These are phyloP conservation scores for Hirtodrosophila alboralis DNA, from an alignment of 2,888 invertebrate genomes.

Conservation along the genomic window DNA sequence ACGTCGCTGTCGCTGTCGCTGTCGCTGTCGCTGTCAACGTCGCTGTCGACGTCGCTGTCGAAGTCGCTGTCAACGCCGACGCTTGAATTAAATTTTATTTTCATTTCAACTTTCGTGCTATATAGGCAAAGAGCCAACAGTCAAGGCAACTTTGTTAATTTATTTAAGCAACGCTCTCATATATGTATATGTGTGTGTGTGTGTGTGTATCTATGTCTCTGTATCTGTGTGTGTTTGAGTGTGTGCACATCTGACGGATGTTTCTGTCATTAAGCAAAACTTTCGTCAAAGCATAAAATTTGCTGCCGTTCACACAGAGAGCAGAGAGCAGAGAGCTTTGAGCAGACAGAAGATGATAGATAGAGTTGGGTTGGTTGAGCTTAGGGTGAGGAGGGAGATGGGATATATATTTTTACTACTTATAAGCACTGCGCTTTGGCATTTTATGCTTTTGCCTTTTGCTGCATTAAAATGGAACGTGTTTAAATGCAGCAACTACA, in stretches of 20 bases:
- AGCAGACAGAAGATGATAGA: slow-evolving; percentile 7
- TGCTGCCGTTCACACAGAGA: slow-evolving; percentile 41
- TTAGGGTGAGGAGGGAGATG: neutral
- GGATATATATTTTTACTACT: slow-evolving; percentile 54
- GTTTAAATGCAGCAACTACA: slow-evolving; percentile 44
- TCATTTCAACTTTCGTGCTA: slow-evolving; percentile 68
- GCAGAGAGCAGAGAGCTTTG: slow-evolving; percentile 17
- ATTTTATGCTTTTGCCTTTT: slow-evolving; percentile 63
- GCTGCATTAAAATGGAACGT: slow-evolving; percentile 60
- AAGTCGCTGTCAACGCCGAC: slow-evolving; percentile 18
- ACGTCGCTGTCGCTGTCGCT: too few species aligned
- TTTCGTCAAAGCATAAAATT: slow-evolving; percentile 73
- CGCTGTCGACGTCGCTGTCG: slow-evolving; percentile 14
- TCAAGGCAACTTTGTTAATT: slow-evolving; percentile 70
- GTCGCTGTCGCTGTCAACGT: too few species aligned
- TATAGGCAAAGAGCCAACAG: slow-evolving; percentile 68
- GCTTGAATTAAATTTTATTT: slow-evolving; percentile 72
- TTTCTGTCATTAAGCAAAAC: slow-evolving; percentile 72
- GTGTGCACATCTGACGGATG: slow-evolving; percentile 53
- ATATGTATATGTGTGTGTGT: slow-evolving; percentile 17
- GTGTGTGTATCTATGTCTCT: slow-evolving; percentile 11
- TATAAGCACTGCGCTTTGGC: slow-evolving; percentile 57
- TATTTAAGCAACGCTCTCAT: slow-evolving; percentile 68
- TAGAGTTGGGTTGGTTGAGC: neutral
- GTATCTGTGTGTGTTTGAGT: slow-evolving; percentile 13